These are phyloP conservation scores for Hippolais icterina DNA, from an alignment of 2,113 vertebrate species.

Conservation along the genomic window DNA sequence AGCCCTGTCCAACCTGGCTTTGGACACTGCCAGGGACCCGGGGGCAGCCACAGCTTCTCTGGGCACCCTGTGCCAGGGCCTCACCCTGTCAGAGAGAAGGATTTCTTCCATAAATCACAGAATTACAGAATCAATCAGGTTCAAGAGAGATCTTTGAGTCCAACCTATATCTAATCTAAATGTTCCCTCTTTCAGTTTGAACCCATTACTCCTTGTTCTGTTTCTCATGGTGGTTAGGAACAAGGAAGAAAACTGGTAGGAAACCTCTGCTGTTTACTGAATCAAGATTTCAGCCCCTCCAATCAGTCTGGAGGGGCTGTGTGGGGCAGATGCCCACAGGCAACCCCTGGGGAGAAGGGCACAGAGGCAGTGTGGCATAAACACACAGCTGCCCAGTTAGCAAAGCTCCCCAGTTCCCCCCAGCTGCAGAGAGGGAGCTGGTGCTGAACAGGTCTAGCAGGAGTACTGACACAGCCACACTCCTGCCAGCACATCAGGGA, in stretches of 20 bases:
- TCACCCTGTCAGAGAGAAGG: not conserved
- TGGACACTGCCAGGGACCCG: not conserved
- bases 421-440: not conserved
- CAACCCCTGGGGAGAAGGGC: fast-evolving
- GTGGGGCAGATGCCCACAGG: not conserved
- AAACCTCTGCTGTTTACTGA: not conserved
- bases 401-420: not conserved
- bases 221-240: not conserved
- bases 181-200: not conserved
- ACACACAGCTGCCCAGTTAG: not conserved
- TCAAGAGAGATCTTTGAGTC: not conserved
- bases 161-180: not conserved
- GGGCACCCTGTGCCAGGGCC: not conserved
- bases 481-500: not conserved
- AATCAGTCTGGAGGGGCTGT: not conserved
- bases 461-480: not conserved
- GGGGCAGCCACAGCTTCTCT: not conserved
- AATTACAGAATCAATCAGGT: not conserved
- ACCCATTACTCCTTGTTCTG: not conserved
- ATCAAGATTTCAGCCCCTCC: not conserved
- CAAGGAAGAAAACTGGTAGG: fast-evolving
- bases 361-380: fast-evolving
- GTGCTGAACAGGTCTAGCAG: not conserved
- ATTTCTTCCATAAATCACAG: not conserved
- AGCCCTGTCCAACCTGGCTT: not conserved